phyloP scores from a whole-genome alignment of 2,797 vertebrate genomes.

The Pantherophis vulpinus region DNA sequence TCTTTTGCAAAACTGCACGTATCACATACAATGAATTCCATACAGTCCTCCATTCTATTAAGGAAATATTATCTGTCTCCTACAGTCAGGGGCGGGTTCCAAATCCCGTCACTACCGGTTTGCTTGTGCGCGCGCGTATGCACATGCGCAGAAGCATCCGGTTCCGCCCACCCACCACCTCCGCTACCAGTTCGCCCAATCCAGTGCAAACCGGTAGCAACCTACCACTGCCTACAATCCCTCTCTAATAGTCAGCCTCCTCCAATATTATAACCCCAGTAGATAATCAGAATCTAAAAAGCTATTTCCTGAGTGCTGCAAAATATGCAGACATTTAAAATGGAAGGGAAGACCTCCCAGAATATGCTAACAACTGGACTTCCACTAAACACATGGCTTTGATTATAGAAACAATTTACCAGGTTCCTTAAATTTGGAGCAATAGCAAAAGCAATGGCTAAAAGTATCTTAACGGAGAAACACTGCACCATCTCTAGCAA shows the following conservation, averaged over 20 bases:
- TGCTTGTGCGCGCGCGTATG: too few species aligned
- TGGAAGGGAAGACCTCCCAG: background rate
- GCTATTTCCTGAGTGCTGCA: background rate
- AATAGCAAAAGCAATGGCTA: background rate
- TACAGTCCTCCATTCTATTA: background rate
- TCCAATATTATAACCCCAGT: background rate
- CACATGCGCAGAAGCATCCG: too few species aligned
- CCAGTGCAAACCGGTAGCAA: too few species aligned
- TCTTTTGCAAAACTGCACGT: background rate
- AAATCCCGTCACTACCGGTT: too few species aligned
- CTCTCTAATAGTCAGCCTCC: background rate
- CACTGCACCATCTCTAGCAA: background rate
- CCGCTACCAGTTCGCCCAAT: too few species aligned
- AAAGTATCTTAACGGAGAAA: background rate
- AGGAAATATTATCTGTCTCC: background rate
- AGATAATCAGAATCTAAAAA: background rate
- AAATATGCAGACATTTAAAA: background rate
- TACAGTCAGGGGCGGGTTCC: background rate
- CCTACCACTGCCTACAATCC: background rate
- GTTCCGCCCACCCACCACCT: too few species aligned
- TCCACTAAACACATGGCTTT: background rate
- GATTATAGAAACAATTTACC: background rate
- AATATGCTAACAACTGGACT: background rate
- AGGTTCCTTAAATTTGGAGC: background rate
- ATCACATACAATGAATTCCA: too few species aligned